Conservation (phyloP, 2,797 vertebrate genomes). For the Brachyrhaphis roseni region DNA sequence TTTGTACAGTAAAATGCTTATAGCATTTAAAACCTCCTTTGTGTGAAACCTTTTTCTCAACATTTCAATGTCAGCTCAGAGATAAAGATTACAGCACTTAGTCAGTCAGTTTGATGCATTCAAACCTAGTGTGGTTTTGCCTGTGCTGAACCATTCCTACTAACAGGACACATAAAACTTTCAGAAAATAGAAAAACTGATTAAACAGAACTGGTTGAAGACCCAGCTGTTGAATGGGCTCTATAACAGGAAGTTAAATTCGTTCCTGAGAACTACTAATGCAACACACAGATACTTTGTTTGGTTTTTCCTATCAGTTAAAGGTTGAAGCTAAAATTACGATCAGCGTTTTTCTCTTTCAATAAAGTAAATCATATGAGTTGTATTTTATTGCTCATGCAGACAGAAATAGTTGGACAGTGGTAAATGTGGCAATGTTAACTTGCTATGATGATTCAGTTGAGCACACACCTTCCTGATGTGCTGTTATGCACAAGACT, state of each 20-base stretch:
- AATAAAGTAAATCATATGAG: neutral
- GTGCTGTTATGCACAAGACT: slow-evolving; percentile 17
- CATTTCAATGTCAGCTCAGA: slow-evolving; percentile 1
- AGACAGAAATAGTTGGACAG: slow-evolving; percentile 12
- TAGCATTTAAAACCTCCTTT: neutral
- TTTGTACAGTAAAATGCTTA: neutral
- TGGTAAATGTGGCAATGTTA: slow-evolving; percentile 6
- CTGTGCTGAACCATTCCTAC: neutral
- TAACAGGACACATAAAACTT: neutral
- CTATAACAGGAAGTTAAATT: neutral
- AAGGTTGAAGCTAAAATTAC: neutral
- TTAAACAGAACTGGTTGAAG: neutral
- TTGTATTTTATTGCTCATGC: neutral
- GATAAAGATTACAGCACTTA: neutral
- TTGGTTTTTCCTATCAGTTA: neutral
- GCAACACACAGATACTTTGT: neutral
- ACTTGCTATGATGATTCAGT: slow-evolving; percentile 19
- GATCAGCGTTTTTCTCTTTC: neutral
- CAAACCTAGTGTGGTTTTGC: neutral
- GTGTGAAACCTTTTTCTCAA: neutral
- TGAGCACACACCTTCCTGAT: slow-evolving; percentile 61
- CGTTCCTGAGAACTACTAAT: neutral
- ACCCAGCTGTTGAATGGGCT: neutral
- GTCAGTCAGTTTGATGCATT: neutral
- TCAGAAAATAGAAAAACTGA: neutral